phyloP scores from a whole-genome alignment of 2,113 vertebrate species.

The Megaleporinus macrocephalus region DNA sequence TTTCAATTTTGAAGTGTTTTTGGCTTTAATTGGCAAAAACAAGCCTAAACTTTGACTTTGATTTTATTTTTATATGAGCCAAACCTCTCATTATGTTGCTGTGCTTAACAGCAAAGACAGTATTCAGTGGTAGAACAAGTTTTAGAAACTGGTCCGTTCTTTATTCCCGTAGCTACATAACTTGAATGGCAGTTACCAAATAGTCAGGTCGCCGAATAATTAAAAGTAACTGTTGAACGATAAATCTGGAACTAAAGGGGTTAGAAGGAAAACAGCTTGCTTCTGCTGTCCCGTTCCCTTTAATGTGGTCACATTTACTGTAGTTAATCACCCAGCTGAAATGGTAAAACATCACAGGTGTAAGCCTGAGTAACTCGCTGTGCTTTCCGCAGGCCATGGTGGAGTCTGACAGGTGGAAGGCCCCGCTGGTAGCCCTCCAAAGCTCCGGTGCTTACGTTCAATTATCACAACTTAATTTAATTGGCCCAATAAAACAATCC shows the following conservation, averaged over 20 bases:
- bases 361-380: slow-evolving; percentile 22
- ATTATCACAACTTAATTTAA: slow-evolving; percentile 76
- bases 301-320: slow-evolving; percentile 34
- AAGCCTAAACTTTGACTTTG: too few relatives aligned
- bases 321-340: slow-evolving; percentile 44
- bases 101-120: too few relatives aligned
- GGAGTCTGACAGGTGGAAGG: slow-evolving; percentile 70
- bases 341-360: slow-evolving; percentile 45
- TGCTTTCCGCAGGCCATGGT: slow-evolving; percentile 28
- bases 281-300: background rate
- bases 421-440: slow-evolving; percentile 64
- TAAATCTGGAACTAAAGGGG: background rate
- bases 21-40: too few relatives aligned
- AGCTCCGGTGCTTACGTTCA: slow-evolving; percentile 68
- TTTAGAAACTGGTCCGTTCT: too few relatives aligned
- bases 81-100: too few relatives aligned
- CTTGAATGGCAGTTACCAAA: background rate
- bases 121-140: too few relatives aligned
- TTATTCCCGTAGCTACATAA: too few relatives aligned
- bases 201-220: background rate
- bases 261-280: background rate
- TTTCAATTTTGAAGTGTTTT: too few relatives aligned
- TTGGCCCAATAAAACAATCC: slow-evolving; percentile 80
- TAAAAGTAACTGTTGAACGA: background rate
- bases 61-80: too few relatives aligned